These are phyloP conservation scores for Pteria penguin DNA, from an alignment of 2,888 invertebrate genomes.

Conservation along the genomic window DNA sequence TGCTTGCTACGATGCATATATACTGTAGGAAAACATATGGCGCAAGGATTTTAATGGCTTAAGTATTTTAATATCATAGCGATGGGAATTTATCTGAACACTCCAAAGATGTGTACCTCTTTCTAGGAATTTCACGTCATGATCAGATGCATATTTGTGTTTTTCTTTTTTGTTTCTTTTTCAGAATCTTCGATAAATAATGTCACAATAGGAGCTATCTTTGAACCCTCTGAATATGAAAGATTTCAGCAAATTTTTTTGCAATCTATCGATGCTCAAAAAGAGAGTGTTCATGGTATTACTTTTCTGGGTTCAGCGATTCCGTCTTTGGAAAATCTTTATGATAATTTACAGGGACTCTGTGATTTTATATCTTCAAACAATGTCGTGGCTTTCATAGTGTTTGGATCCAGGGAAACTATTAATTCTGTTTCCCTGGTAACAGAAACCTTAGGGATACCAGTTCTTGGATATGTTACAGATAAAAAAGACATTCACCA, in stretches of 20 bases:
- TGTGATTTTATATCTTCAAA: conserved; percentile 60
- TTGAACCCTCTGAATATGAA: conserved; percentile 61
- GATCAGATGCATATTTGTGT: too few species aligned
- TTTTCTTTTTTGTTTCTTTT: not conserved
- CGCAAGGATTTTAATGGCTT: too few species aligned
- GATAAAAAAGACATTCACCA: conserved; percentile 20
- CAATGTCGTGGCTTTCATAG: conserved; percentile 61
- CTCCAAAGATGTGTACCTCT: too few species aligned
- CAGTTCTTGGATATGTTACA: conserved; percentile 66
- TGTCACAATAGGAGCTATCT: conserved; percentile 66
- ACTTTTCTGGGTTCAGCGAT: conserved; percentile 54
- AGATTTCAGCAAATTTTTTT: conserved; percentile 60
- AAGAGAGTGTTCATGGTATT: conserved; percentile 43
- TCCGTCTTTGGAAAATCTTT: conserved; percentile 50
- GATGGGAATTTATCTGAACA: too few species aligned
- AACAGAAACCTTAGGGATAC: conserved; percentile 66
- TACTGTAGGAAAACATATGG: too few species aligned
- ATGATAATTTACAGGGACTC: conserved; percentile 53
- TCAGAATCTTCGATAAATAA: conserved; percentile 2
- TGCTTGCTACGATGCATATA: too few species aligned
- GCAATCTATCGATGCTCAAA: conserved; percentile 54
- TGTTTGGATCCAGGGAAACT: conserved; percentile 64
- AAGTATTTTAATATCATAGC: too few species aligned
- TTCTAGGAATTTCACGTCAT: too few species aligned
- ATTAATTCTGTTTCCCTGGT: conserved; percentile 64